phyloP scores from a whole-genome alignment of 2,888 invertebrate species.

The Lamproptera curius region DNA sequence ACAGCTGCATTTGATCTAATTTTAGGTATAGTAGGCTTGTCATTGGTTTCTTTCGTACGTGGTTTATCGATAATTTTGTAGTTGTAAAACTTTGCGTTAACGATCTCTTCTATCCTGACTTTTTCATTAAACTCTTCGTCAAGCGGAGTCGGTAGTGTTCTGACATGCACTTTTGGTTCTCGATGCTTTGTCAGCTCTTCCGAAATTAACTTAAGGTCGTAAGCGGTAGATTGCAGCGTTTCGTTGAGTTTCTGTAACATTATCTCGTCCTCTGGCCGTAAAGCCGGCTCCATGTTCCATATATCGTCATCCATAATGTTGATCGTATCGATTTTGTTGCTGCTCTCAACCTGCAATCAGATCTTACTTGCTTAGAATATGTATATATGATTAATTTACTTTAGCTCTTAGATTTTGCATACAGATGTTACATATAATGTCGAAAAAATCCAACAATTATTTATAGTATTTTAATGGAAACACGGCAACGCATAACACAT shows the following conservation, averaged over 20 bases:
- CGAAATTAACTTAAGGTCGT: slow-evolving; percentile 65
- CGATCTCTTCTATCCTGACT: slow-evolving; percentile 67
- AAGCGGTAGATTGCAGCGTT: slow-evolving; percentile 70
- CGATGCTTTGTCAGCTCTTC: slow-evolving; percentile 57
- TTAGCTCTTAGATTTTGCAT: no score
- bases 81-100: slow-evolving; percentile 70
- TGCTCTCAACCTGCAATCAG: slow-evolving; percentile 63
- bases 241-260: slow-evolving; percentile 63
- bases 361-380: no score
- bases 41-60: not conserved
- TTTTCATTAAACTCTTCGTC: slow-evolving; percentile 71
- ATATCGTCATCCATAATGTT: slow-evolving; percentile 65
- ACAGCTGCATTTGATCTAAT: slow-evolving; percentile 38
- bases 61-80: slow-evolving; percentile 41
- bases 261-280: slow-evolving; percentile 68
- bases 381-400: no score
- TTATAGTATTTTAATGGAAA: no score
- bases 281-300: slow-evolving; percentile 62
- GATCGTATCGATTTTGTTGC: slow-evolving; percentile 65
- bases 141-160: slow-evolving; percentile 54
- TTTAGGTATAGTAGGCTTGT: slow-evolving; percentile 24
- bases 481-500: no score
- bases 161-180: slow-evolving; percentile 52
- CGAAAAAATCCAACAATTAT: no score
- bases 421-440: no score